These are phyloP conservation scores for Psittacula derbiana DNA, from an alignment of 2,797 vertebrate genomes.

Conservation along the genomic window DNA sequence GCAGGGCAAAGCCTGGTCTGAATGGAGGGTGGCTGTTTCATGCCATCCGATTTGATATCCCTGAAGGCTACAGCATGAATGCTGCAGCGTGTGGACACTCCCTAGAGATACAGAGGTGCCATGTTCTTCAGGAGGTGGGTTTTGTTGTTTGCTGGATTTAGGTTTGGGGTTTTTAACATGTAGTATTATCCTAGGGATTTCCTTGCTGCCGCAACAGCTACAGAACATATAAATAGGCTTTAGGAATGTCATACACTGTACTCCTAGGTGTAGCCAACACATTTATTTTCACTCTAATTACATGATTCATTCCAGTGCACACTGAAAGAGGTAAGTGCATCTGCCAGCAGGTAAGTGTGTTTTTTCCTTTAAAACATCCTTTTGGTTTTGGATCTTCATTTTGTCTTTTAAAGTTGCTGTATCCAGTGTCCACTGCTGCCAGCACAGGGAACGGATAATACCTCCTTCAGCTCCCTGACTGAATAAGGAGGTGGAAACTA, in stretches of 20 bases:
- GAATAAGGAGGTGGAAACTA: background rate
- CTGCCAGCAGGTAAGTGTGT: constrained; percentile 36
- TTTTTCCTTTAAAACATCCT: background rate
- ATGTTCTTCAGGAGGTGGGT: background rate
- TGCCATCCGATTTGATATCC: background rate
- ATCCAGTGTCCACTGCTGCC: background rate
- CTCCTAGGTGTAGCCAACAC: background rate
- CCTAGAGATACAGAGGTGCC: background rate
- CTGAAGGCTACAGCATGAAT: background rate
- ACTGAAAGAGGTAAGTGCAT: background rate
- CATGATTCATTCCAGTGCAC: background rate
- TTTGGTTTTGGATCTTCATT: background rate
- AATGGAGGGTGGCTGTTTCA: background rate
- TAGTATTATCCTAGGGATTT: background rate
- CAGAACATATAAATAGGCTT: background rate
- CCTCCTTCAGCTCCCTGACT: background rate
- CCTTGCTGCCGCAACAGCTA: background rate
- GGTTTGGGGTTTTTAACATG: background rate
- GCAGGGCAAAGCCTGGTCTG: background rate
- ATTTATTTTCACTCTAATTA: background rate
- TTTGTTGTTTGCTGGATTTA: background rate
- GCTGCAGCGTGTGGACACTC: background rate
- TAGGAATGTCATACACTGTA: background rate
- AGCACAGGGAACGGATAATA: background rate
- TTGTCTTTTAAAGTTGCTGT: background rate